Evolutionary conservation across 2,113 vertebrate genomes (phyloP), one percentile per base, ranked within the genome.

Genomic region (Tetraodon nigroviridis): DNA sequence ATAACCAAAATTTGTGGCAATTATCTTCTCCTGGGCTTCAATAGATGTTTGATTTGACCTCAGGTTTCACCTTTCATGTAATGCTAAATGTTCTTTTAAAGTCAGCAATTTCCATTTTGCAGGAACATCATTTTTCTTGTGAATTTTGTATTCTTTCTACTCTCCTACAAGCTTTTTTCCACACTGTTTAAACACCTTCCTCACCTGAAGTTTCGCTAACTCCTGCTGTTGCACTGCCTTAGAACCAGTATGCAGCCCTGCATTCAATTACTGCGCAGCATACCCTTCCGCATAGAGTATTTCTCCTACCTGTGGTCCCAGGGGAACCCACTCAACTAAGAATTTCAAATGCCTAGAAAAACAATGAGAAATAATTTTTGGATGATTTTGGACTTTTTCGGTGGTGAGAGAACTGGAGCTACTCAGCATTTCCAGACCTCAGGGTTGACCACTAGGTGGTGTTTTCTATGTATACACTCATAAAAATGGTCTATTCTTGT

Each of bases 51-150:
- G 45, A 18, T 58, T 54, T 70, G 61, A 79, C 61, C 54, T 58
- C 48, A 73, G 61, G 71, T 81, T 74, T 74, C 51, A 76, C 73
- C 71, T 71, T 53, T 62, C 5, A 19, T 56, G 58, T 49, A 51
- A 45, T 16, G 51, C 61, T 48, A 21, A 55, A 40, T 7, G 10
- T 45, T 54, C n/a, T 12, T 67, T 37, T 54, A 7, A 60, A 65
- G 72, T 81, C 71, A 81, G 76, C 69, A 32, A 21, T 81, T 74
- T 71, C 51, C 41, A 58, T 78, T 79, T 59, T 66, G 69, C 75
- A 55, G 10, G 19, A 15, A 44, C 67, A 69, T 70, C 75, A 27
- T 61, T 73, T 78, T 79, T 57, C 46, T 41, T 67, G 48, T 27
- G 10, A 21, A 50, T 32, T 51, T 53, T n/a, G 27, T 29, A 54